These are phyloP conservation scores for Leguminivora glycinivorella DNA, from an alignment of 1,140 invertebrate genomes.

Conservation along the genomic window DNA sequence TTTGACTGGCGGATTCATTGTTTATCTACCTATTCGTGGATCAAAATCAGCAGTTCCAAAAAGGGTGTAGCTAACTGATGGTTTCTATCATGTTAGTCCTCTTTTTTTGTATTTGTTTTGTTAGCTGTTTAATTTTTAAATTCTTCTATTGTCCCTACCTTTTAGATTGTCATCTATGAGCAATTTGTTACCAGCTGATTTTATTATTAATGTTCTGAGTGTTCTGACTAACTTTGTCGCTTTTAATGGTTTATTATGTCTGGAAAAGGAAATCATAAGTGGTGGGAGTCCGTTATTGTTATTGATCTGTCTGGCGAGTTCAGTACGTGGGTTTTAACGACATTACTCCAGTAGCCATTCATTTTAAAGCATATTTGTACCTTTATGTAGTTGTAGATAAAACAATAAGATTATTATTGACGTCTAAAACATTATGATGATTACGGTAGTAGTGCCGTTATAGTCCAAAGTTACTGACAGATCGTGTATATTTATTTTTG, in stretches of 20 bases:
- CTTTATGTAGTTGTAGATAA: neutral
- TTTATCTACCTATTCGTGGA: too few species aligned
- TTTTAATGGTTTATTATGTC: neutral
- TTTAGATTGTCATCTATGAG: neutral
- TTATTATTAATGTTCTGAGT: neutral
- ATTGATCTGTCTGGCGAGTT: slow-evolving; percentile 4
- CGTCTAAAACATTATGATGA: neutral
- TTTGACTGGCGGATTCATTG: too few species aligned
- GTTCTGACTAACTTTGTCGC: neutral
- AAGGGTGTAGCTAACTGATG: too few species aligned
- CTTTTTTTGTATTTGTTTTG: too few species aligned
- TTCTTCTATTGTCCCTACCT: too few species aligned
- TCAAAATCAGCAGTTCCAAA: too few species aligned
- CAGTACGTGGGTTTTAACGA: slow-evolving; percentile 1
- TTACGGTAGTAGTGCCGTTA: neutral
- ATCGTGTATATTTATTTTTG: neutral
- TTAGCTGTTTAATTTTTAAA: too few species aligned
- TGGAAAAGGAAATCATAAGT: neutral
- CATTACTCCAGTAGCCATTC: neutral
- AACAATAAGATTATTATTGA: neutral
- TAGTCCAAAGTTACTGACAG: neutral
- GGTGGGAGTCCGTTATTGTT: neutral
- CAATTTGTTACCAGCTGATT: neutral
- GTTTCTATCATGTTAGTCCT: too few species aligned
- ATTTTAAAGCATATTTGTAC: neutral